Base-by-base conservation (phyloP, 2,113 vertebrate genomes). In the Cardinalis cardinalis region DNA sequence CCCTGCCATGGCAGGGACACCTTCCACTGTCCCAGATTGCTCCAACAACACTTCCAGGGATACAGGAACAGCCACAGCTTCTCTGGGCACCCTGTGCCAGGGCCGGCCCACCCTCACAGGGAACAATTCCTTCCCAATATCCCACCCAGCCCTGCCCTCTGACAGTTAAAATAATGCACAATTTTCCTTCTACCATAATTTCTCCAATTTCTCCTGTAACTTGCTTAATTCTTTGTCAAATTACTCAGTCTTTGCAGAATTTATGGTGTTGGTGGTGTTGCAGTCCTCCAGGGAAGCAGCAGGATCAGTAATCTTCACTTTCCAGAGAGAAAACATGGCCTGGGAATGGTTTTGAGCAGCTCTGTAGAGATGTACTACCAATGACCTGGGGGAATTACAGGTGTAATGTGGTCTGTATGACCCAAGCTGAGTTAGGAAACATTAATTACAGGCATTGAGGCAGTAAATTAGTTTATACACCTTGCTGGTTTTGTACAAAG, bases 391-490 rank as follows among this genome's bases (percentile, higher is more conserved):
- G 93, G 95, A 96, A 95, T 94, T 96, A 92, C 66, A 96, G 49
- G 80, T 94, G 60, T 89, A 82, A 85, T 81, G 16, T 72, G 56
- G 56, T 91, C 72, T 72, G 48, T 40, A 76, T 69, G 81, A 93
- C 89, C 72, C 80, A 56, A 93, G 94, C 90, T 84, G 82, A 89
- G 66, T 85, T 82, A 77, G 77, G 66, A 97, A 96, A 68, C 76
- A 95, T 96, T 95, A 93, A 95, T 97, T 96, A 95, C 61, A 92
- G 69, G 34, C 92, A 92, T 64, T 72, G 81, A 59, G 90, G 90
- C 88, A 96, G 72, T 91, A 97, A 96, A 96, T 96, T 95, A 95
- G 79, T 95, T 97, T 93, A 92, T 70, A 94, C 34, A 95, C 88
- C 58, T 95, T 94, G 81, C 81, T 95, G 64, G 84, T 68, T 96